phyloP scores from a whole-genome alignment of 1,140 invertebrate genomes.

The Pogonomyrmex barbatus region DNA sequence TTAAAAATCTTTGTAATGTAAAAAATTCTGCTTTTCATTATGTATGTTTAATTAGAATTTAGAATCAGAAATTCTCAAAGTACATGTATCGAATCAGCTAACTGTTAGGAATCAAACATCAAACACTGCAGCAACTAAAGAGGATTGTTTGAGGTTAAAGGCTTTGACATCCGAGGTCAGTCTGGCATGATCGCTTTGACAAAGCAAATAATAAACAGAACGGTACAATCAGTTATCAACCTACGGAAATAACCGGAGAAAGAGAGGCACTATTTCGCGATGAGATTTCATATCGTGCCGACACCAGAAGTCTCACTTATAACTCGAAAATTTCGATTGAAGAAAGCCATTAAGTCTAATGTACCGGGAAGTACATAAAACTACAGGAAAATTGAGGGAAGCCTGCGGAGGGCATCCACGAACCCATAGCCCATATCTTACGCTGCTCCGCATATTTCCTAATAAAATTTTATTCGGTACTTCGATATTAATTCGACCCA shows the following conservation, averaged over 20 bases:
- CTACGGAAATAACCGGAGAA: neutral
- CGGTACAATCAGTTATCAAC: neutral
- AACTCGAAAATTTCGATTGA: conserved; percentile 60
- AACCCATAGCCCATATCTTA: conserved; percentile 57
- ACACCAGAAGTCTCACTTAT: neutral
- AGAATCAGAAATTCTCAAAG: neutral
- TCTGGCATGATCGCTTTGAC: conserved; percentile 20
- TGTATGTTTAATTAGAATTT: no score
- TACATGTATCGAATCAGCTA: neutral
- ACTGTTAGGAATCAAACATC: neutral
- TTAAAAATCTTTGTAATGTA: neutral
- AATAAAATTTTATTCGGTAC: conserved; percentile 71
- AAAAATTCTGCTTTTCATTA: neutral
- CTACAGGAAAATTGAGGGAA: conserved; percentile 59
- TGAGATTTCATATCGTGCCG: conserved; percentile 6
- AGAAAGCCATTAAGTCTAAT: conserved; percentile 64
- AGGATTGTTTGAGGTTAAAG: conserved; percentile 48
- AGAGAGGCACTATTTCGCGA: neutral
- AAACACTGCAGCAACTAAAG: conserved; percentile 13
- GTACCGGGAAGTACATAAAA: conserved; percentile 60
- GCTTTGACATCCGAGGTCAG: conserved; percentile 21
- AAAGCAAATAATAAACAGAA: conserved; percentile 47
- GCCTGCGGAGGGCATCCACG: conserved; percentile 36
- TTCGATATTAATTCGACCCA: conserved; percentile 59
- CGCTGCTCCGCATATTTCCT: conserved; percentile 53